These are phyloP conservation scores for Scotopteryx bipunctaria DNA, from an alignment of 2,888 invertebrate species.

Conservation along the genomic window DNA sequence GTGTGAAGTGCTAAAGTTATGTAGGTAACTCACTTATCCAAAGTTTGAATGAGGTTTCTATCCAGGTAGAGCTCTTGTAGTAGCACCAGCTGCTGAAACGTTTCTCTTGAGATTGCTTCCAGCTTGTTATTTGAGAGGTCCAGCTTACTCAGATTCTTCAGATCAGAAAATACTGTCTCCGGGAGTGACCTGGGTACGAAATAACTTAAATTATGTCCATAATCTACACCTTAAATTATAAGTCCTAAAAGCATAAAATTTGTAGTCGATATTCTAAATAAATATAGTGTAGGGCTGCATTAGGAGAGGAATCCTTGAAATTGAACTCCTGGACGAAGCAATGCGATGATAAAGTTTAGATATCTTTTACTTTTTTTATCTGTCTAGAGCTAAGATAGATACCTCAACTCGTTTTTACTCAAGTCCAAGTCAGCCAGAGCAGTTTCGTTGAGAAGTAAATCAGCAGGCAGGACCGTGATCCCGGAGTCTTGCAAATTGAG, in stretches of 20 bases:
- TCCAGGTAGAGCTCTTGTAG: neutral
- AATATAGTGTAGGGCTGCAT: too few species aligned
- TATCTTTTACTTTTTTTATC: too few species aligned
- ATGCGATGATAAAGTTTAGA: too few species aligned
- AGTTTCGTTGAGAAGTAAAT: neutral
- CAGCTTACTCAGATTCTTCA: neutral
- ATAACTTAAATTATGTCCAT: neutral
- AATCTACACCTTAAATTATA: neutral
- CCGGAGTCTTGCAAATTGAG: neutral
- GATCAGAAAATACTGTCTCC: neutral
- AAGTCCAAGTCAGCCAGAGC: neutral
- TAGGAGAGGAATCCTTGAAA: too few species aligned
- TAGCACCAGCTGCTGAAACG: neutral
- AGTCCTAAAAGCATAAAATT: neutral
- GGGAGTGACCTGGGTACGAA: constrained; percentile 1
- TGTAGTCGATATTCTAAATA: too few species aligned
- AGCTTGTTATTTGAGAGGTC: neutral
- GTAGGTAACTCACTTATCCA: constrained; percentile 2
- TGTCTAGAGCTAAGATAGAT: neutral
- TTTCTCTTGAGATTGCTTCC: neutral
- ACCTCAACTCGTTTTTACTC: neutral
- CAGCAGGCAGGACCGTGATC: neutral
- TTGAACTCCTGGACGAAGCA: too few species aligned
- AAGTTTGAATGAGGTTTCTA: neutral
- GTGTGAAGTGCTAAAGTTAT: too few species aligned